These are phyloP conservation scores for Sebastes elongatus DNA, from an alignment of 2,797 vertebrate genomes.

Conservation along the genomic window DNA sequence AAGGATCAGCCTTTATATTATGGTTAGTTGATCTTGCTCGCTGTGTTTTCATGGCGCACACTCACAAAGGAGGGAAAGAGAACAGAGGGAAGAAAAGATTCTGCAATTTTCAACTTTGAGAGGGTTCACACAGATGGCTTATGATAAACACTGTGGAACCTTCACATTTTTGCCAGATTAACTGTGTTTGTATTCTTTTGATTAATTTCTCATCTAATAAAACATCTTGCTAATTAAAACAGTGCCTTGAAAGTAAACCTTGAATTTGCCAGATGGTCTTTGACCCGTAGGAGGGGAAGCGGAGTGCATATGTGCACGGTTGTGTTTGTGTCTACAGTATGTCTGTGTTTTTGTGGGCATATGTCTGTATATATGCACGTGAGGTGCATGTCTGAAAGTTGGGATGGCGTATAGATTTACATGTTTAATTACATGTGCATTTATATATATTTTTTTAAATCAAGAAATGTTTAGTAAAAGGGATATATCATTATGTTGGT, in stretches of 20 bases:
- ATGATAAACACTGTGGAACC: constrained; percentile 77
- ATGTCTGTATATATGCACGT: background rate
- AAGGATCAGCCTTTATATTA: constrained; percentile 45
- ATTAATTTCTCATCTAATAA: constrained; percentile 82
- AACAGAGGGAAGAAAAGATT: constrained; percentile 64
- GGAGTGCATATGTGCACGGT: constrained; percentile 48
- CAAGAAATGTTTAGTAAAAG: background rate
- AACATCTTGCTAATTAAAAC: constrained; percentile 81
- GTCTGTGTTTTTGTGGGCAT: constrained; percentile 33
- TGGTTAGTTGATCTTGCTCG: constrained; percentile 36
- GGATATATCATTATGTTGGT: background rate
- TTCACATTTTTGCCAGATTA: constrained; percentile 80
- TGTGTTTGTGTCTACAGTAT: constrained; percentile 43
- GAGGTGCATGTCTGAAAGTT: background rate
- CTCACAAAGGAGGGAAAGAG: constrained; percentile 49
- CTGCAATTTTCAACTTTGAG: constrained; percentile 63
- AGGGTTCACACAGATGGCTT: constrained; percentile 80
- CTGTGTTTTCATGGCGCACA: constrained; percentile 49
- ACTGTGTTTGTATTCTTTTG: constrained; percentile 79
- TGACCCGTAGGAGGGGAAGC: constrained; percentile 72
- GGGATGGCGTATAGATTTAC: background rate
- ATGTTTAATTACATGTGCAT: background rate
- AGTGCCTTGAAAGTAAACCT: constrained; percentile 78
- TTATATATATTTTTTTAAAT: background rate
- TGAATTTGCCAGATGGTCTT: constrained; percentile 82